Base-by-base conservation (phyloP, 2,113 vertebrate species). In the Perca fluviatilis region DNA sequence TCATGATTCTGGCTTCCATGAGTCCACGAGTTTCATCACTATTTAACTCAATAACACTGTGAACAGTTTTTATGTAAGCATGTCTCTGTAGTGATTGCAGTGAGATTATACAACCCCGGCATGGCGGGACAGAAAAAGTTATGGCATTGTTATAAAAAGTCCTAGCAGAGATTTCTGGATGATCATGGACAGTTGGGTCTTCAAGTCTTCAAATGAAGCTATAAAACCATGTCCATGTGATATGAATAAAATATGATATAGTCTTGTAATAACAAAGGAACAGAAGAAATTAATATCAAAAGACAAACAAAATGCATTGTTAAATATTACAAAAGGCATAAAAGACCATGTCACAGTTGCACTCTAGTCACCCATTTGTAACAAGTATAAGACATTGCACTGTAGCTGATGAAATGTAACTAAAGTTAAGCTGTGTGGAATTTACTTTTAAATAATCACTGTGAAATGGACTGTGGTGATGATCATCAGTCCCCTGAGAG, bases 321-420 rank as follows among this genome's bases (percentile, higher is more conserved):
- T 21, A 65, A 62, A 82, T 27, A 66, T 75, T 90, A 93, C 86
- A 10, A 67, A 79, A 74, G 70, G 67, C 49, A 47, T 47, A 2
- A 68, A 25, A 75, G 23, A 60, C 18, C 12, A 53, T 15, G 64
- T 67, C 58, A 30, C 70, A 43, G 60, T 71, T 66, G 33, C 21
- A 9, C 53, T 92, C 93, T 84, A 87, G n/a, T 53, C 40, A 91
- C 86, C 85, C 94, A 93, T 56, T 88, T 70, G 91, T 51, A 73
- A 74, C 10, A 72, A 21, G 40, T 43, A 54, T 27, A 70, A 84
- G 73, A 87, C 61, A 88, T 95, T 94, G 93, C 93, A 95, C 94
- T 94, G 92, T 79, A 74, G 92, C 79, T 83, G 94, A 91, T 90
- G 86, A 89, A 72, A 92, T 91, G 71, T 84, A 91, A 92, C 88